Conservation (phyloP, 2,888 invertebrate species). For the Cremastinae sp. region DNA sequence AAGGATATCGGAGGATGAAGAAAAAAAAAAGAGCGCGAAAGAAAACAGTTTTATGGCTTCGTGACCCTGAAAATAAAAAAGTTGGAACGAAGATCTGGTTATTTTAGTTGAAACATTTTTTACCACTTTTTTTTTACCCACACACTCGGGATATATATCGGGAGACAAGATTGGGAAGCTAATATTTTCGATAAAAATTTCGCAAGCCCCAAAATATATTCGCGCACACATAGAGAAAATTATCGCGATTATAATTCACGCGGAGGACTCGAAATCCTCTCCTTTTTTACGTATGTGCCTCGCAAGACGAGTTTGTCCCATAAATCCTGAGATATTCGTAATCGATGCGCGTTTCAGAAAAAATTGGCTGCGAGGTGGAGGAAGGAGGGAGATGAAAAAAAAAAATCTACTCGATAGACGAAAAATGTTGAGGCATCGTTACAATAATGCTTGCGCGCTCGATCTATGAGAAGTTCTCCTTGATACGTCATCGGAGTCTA, state of each 20-base stretch:
- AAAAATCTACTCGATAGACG: conserved; percentile 8
- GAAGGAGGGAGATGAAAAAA: neutral
- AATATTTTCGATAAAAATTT: conserved; percentile 33
- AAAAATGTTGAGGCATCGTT: conserved; percentile 16
- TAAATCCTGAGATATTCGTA: conserved; percentile 48
- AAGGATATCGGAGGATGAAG: neutral
- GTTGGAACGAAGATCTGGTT: conserved; percentile 2
- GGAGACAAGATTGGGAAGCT: conserved; percentile 27
- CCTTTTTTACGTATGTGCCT: neutral
- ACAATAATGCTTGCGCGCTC: conserved; percentile 31
- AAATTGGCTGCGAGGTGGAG: too few species aligned
- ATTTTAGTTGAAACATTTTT: conserved; percentile 19
- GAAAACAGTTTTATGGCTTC: conserved; percentile 23
- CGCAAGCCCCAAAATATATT: conserved; percentile 26
- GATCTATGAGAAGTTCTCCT: conserved; percentile 39
- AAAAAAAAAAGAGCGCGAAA: conserved; percentile 15
- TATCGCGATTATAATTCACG: conserved; percentile 46
- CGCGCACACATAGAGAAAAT: conserved; percentile 2
- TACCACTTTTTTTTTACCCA: neutral
- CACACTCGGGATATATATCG: neutral
- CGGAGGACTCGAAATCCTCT: conserved; percentile 49
- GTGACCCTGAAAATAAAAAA: conserved; percentile 36
- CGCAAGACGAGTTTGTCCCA: conserved; percentile 12
- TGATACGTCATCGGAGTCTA: conserved; percentile 49
- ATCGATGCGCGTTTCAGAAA: conserved; percentile 28